Conservation (phyloP, 2,888 invertebrate genomes). For the Ichneumoninae sp. region DNA sequence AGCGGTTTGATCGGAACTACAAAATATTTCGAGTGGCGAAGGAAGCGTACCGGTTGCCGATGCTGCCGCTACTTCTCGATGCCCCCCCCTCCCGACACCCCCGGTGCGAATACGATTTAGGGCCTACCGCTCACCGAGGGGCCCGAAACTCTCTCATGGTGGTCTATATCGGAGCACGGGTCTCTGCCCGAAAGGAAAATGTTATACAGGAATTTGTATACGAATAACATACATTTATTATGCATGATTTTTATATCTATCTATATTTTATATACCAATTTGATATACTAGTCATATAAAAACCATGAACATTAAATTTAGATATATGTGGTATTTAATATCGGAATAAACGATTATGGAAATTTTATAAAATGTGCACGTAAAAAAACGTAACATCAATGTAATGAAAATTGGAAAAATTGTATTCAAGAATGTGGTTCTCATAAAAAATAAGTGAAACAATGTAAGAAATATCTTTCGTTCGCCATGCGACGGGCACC, state of each 20-base stretch:
- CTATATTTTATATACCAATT: background rate
- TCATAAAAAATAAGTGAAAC: too few relatives aligned
- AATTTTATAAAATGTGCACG: background rate
- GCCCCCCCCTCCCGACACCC: conserved; percentile 70
- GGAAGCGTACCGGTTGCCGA: conserved; percentile 71
- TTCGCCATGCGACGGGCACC: too few relatives aligned
- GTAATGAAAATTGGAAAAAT: background rate
- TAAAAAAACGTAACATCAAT: background rate
- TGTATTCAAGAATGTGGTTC: background rate
- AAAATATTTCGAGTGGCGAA: conserved; percentile 78
- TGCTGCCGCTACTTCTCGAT: conserved; percentile 38
- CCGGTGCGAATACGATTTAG: conserved; percentile 83
- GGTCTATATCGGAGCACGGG: conserved; percentile 62
- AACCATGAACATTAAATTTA: background rate
- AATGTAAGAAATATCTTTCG: too few relatives aligned
- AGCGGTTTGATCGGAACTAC: conserved; percentile 75
- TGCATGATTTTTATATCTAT: background rate
- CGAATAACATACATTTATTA: background rate
- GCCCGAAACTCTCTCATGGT: conserved; percentile 65
- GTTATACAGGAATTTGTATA: background rate
- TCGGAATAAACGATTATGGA: background rate
- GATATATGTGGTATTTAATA: background rate
- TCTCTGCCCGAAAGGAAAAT: conserved; percentile 60
- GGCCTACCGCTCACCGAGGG: conserved; percentile 76
- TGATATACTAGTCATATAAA: background rate